Conservation (phyloP, 2,113 vertebrate species). For the Scomber japonicus region DNA sequence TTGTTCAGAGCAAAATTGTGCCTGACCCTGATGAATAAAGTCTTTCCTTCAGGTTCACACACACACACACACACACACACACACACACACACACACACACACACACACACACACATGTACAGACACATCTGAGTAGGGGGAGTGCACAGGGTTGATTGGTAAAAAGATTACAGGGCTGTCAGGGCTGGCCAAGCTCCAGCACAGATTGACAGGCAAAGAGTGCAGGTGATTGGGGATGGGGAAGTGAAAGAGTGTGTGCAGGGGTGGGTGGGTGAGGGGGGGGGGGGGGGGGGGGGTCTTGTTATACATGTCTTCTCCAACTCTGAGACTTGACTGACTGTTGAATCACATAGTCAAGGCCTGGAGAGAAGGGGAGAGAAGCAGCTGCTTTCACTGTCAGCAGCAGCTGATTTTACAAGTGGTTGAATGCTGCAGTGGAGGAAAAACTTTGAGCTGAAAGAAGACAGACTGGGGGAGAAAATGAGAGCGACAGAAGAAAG, state of each 20-base stretch:
- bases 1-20: conserved; percentile 48
- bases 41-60: neutral
- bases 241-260: conserved; percentile 8
- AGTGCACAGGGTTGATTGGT: conserved; percentile 68
- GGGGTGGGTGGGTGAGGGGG: neutral
- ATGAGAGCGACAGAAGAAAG: conserved; percentile 6
- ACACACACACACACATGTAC: conserved; percentile 15
- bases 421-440: conserved; percentile 42
- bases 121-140: conserved; percentile 30
- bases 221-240: conserved; percentile 54
- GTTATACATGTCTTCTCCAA: conserved; percentile 62
- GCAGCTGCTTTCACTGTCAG: conserved; percentile 63
- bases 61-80: conserved; percentile 17
- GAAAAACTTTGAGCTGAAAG: conserved; percentile 47
- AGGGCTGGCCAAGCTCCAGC: conserved; percentile 53
- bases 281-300: conserved; percentile 44
- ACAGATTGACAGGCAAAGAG: conserved; percentile 62
- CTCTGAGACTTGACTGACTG: conserved; percentile 64
- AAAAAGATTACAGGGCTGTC: conserved; percentile 74
- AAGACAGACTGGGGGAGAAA: conserved; percentile 10
- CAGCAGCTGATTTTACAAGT: conserved; percentile 67
- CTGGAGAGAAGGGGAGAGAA: conserved; percentile 37
- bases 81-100: conserved; percentile 8
- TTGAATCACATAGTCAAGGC: conserved; percentile 65
- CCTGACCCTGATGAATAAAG: conserved; percentile 47